A percentile compares a stretch with the other conserved stretches of the same genome.
phyloP scores from a whole-genome alignment of 1,140 invertebrate genomes.

The Diuraphis noxia region DNA sequence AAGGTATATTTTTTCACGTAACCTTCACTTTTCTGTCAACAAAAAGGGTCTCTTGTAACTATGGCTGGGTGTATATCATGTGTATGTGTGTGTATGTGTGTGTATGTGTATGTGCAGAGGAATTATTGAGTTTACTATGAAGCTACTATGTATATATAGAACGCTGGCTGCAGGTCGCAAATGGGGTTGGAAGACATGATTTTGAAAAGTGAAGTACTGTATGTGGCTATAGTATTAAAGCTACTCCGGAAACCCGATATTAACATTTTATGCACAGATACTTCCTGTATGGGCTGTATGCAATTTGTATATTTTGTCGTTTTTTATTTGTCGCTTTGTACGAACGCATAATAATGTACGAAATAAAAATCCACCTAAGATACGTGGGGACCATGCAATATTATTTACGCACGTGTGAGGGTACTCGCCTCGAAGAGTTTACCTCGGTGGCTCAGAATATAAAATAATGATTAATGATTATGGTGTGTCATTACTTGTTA shows the following conservation, averaged over 20 bases:
- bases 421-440: neutral
- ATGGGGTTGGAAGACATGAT: neutral
- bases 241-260: neutral
- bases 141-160: neutral
- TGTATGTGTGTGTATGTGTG: neutral
- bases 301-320: neutral
- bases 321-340: neutral
- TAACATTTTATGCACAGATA: neutral
- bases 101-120: neutral
- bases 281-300: neutral
- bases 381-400: neutral
- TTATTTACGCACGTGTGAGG: neutral
- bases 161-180: neutral
- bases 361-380: neutral
- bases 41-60: constrained; percentile 21
- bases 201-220: neutral
- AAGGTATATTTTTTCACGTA: constrained; percentile 26
- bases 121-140: constrained; percentile 36
- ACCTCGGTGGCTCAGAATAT: neutral
- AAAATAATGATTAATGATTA: neutral
- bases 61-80: neutral
- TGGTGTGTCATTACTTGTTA: neutral
- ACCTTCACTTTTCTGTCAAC: constrained; percentile 45
- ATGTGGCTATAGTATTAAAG: neutral
- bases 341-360: neutral